Percentiles rank a stretch among this genome's conserved stretches.
Evolutionary conservation across 2,113 vertebrate species (phyloP).

Genomic region (Zosterops japonicus): DNA sequence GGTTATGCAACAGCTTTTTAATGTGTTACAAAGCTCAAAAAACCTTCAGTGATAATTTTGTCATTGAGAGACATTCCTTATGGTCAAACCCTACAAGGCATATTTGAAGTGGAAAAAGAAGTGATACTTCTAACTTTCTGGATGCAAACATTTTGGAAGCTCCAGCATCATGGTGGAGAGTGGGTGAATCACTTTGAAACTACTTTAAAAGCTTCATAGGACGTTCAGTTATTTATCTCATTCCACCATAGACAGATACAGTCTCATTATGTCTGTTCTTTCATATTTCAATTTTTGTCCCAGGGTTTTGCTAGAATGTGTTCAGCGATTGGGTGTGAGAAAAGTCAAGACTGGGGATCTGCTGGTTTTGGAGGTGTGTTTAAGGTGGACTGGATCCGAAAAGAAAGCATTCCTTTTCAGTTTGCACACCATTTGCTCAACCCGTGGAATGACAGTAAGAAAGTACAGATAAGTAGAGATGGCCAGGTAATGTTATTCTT

Average conservation of each 20-base stretch:
- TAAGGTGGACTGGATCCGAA: slow-evolving; percentile 88
- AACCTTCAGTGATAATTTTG: background rate
- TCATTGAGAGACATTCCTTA: background rate
- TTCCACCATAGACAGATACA: rapidly evolving
- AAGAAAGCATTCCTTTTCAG: slow-evolving; percentile 86
- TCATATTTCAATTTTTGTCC: background rate
- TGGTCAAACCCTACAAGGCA: background rate
- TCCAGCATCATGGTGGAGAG: background rate
- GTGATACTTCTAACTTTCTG: background rate
- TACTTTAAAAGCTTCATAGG: background rate
- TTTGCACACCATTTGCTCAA: slow-evolving; percentile 86
- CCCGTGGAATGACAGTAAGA: slow-evolving; percentile 92
- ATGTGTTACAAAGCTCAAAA: background rate
- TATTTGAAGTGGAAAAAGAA: background rate
- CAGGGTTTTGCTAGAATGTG: slow-evolving; percentile 92
- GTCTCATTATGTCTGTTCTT: background rate
- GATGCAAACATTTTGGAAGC: background rate
- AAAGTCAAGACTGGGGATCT: slow-evolving; percentile 88
- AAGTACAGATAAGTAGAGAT: slow-evolving; percentile 92
- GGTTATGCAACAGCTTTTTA: background rate
- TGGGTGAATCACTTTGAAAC: background rate
- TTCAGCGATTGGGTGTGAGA: slow-evolving; percentile 82
- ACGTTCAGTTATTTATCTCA: background rate
- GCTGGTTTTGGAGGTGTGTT: slow-evolving; percentile 87
- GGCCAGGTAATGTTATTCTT: slow-evolving; percentile 81